Evolutionary conservation across 2,113 vertebrate genomes (phyloP).

Genomic region (Eclectus roratus): DNA sequence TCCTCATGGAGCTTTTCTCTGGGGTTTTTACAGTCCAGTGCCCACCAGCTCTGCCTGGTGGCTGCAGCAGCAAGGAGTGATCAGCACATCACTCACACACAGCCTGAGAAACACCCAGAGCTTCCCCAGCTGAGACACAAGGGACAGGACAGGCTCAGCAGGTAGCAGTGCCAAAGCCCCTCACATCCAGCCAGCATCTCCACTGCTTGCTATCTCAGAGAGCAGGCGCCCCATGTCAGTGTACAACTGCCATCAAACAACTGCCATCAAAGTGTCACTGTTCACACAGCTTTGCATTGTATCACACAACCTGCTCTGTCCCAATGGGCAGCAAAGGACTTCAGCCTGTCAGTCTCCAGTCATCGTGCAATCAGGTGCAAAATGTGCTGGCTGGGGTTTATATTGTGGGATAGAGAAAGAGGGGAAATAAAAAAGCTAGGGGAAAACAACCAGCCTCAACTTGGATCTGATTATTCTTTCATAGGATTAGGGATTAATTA

Average conservation of each 20-base stretch:
- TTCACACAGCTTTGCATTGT: no score
- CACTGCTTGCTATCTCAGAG: neutral
- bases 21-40: neutral
- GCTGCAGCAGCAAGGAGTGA: neutral
- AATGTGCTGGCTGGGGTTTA: neutral
- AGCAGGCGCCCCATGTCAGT: neutral
- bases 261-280: neutral
- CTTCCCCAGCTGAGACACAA: accelerated
- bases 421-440: accelerated
- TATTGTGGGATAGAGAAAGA: neutral
- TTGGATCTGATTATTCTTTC: neutral
- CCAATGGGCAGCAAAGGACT: neutral
- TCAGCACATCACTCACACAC: neutral
- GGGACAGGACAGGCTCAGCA: accelerated
- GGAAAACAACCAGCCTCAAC: neutral
- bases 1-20: neutral
- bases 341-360: neutral
- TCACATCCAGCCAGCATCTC: neutral
- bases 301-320: neutral
- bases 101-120: accelerated
- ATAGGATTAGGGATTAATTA: neutral
- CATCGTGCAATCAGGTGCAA: neutral
- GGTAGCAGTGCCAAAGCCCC: no score
- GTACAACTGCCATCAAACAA: no score
- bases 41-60: neutral